phyloP scores from a whole-genome alignment of 2,797 vertebrate genomes.

The Oryzias sinensis region DNA sequence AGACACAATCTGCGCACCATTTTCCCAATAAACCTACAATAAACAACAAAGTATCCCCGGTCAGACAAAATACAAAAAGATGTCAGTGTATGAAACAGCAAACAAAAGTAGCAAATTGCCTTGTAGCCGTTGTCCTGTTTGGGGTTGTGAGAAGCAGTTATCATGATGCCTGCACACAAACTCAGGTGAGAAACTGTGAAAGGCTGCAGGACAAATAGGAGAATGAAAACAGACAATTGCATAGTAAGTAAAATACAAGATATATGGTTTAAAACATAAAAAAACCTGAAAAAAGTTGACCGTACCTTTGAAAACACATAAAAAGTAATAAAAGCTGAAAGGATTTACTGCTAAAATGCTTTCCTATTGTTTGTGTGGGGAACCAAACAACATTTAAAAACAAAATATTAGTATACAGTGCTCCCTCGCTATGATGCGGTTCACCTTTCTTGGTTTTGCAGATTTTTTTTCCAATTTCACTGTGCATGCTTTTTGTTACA shows the following conservation, averaged over 20 bases:
- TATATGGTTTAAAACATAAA: background rate
- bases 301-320: background rate
- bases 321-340: background rate
- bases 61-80: background rate
- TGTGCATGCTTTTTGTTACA: too few species aligned
- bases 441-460: too few species aligned
- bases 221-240: background rate
- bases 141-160: slow-evolving; percentile 97
- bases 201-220: slow-evolving; percentile 75
- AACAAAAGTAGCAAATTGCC: slow-evolving; percentile 69
- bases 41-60: background rate
- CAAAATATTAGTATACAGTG: too few species aligned
- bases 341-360: too few species aligned
- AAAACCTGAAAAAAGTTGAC: background rate
- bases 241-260: too few species aligned
- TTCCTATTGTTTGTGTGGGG: too few species aligned
- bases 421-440: too few species aligned
- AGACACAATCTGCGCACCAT: slow-evolving; percentile 92
- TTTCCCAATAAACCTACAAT: slow-evolving; percentile 94
- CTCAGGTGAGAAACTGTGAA: slow-evolving; percentile 87
- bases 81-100: background rate
- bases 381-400: too few species aligned
- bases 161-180: slow-evolving; percentile 94
- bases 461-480: too few species aligned
- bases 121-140: slow-evolving; percentile 99